Percentiles rank a stretch among this genome's conserved stretches.
These are phyloP conservation scores for Sialis fuliginosa DNA, from an alignment of 2,888 invertebrate species.

Conservation along the genomic window DNA sequence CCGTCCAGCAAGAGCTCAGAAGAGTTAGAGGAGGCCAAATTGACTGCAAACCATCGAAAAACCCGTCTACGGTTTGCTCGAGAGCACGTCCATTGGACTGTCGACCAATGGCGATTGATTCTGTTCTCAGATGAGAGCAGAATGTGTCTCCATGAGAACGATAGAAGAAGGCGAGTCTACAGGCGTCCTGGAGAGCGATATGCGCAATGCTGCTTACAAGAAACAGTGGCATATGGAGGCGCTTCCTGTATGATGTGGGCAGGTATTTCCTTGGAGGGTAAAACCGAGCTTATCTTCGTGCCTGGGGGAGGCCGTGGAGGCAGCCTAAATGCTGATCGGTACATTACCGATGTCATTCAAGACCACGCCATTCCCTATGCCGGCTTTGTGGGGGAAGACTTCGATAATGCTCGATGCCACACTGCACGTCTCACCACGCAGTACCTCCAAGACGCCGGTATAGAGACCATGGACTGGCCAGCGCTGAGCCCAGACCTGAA, in stretches of 20 bases:
- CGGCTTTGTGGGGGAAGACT: conserved; percentile 5
- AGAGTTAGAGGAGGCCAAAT: background rate
- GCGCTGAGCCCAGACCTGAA: no score
- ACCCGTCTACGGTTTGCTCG: background rate
- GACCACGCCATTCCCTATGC: no score
- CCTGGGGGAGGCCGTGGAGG: conserved; percentile 5
- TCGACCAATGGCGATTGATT: background rate
- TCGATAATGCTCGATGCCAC: conserved; percentile 7
- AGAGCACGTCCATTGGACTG: background rate
- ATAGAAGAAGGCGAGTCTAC: background rate
- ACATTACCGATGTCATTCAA: conserved; percentile 7
- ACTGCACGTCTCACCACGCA: conserved; percentile 6
- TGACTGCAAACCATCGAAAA: background rate
- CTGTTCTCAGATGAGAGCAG: background rate
- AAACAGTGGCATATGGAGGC: conserved; percentile 7
- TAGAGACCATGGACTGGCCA: conserved; percentile 5
- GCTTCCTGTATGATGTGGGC: conserved; percentile 6
- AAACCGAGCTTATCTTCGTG: conserved; percentile 7
- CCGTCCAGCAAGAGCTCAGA: conserved; percentile 4
- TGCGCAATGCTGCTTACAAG: conserved; percentile 7
- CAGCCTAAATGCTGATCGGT: conserved; percentile 6
- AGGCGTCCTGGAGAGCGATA: conserved; percentile 4
- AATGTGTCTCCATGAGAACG: background rate
- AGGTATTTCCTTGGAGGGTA: conserved; percentile 6
- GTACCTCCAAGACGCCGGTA: conserved; percentile 5